phyloP scores from a whole-genome alignment of 2,888 invertebrate genomes.

The Acronicta alni region DNA sequence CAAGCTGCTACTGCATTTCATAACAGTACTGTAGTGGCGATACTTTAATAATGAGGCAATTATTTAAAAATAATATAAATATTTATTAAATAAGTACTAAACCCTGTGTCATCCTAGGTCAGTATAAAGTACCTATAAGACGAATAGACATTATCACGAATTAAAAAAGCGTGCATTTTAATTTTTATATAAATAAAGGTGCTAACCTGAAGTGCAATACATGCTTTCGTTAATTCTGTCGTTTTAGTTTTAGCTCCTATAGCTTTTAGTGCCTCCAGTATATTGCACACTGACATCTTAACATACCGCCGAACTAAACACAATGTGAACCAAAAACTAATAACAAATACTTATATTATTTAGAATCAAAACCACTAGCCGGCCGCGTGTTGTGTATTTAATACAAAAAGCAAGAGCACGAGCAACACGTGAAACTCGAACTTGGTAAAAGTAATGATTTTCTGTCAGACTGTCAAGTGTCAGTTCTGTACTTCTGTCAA shows the following conservation, averaged over 20 bases:
- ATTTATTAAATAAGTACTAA: no score
- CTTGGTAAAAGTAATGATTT: no score
- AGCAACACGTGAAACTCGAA: conserved; percentile 49
- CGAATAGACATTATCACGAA: neutral
- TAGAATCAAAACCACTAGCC: conserved; percentile 33
- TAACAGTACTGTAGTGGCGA: no score
- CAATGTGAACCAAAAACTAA: conserved; percentile 5
- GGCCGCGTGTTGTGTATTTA: conserved; percentile 57
- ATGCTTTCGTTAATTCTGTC: conserved; percentile 68
- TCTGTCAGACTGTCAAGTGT: neutral
- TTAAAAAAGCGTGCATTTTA: neutral
- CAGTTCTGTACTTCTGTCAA: neutral
- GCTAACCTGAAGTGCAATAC: conserved; percentile 74
- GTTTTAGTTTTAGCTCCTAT: conserved; percentile 67
- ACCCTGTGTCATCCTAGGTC: no score
- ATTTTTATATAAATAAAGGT: conserved; percentile 4
- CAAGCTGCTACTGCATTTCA: no score
- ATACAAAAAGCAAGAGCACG: conserved; percentile 27
- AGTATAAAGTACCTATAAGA: no score
- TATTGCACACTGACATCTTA: conserved; percentile 62
- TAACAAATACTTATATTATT: conserved; percentile 17
- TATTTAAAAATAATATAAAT: no score
- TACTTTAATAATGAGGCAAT: no score
- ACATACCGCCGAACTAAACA: conserved; percentile 43
- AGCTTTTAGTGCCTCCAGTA: conserved; percentile 58